Percentiles rank a stretch among this genome's conserved stretches.
Conservation (phyloP, 2,888 invertebrate genomes). For the Pterostichus niger region DNA sequence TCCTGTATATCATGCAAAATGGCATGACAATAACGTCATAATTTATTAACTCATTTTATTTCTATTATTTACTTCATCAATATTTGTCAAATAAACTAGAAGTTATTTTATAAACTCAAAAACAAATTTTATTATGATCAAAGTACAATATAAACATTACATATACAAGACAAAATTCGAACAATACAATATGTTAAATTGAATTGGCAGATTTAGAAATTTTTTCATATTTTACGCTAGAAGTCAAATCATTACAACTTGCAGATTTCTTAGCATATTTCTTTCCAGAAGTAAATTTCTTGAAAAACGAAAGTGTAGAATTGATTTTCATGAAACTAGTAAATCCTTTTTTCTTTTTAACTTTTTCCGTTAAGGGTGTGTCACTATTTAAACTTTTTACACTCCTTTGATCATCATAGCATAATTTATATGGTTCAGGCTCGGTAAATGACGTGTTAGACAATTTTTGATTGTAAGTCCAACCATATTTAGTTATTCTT, state of each 20-base stretch:
- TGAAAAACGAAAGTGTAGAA: conserved; percentile 65
- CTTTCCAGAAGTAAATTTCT: conserved; percentile 35
- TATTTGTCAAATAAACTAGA: not conserved
- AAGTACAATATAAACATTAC: conserved; percentile 38
- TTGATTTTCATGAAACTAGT: conserved; percentile 63
- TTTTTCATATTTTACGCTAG: conserved; percentile 67
- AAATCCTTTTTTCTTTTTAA: conserved; percentile 59
- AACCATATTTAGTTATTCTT: conserved; percentile 62
- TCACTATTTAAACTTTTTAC: conserved; percentile 12
- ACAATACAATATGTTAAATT: conserved; percentile 8
- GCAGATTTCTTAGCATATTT: conserved; percentile 33
- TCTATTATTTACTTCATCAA: not conserved
- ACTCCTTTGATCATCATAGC: conserved; percentile 52
- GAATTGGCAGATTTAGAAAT: conserved; percentile 65
- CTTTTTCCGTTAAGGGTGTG: conserved; percentile 27
- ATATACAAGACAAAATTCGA: conserved; percentile 19
- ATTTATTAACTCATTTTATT: no score
- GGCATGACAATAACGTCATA: no score
- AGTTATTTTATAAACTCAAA: not conserved
- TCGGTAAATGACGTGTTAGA: conserved; percentile 13
- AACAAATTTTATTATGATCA: conserved; percentile 47
- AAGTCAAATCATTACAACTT: conserved; percentile 61
- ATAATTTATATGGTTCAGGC: conserved; percentile 26
- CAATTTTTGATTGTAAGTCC: conserved; percentile 57
- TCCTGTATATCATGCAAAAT: not conserved